Evolutionary conservation across 2,113 vertebrate species (phyloP), one percentile per base, ranked within the genome.

Genomic region (Bos javanicus): DNA sequence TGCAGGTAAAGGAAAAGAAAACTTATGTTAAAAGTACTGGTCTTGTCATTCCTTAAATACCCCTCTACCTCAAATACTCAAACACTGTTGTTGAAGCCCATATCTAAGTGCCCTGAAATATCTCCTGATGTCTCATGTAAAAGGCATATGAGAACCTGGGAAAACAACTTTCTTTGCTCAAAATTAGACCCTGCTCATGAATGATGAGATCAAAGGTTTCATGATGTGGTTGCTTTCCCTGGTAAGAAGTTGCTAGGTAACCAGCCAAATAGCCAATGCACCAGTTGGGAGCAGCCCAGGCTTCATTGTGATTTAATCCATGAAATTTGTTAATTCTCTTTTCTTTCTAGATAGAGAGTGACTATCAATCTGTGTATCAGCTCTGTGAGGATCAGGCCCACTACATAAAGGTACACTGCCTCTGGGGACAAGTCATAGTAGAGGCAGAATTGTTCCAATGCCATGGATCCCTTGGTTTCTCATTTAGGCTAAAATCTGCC

Each of bases 321-420:
- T 30, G 25, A 88, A 17, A 62, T 89, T 33, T 60, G 60, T 87
- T 94, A 43, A 87, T 64, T 92, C 89, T 85, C 67, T 67, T 85
- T 56, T 93, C 80, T 96, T 89, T 86, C 87, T 96, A 97, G 98
- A n/a, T 80, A 56, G 91, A 96, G 25, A 95, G 80, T 26, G 60
- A 97, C 87, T 97, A 97, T 26, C 83, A 92, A 74, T 93, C 83
- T 90, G 57, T 96, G 26, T 28, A 59, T 62, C 36, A 97, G 39
- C 94, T 96, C 64, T 98, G 97, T 48, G 82, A 97, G 23, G 97
- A 98, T 30, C 95, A 98, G 85, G 59, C 82, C 56, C 59, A 91
- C 86, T 98, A 91, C 52, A 95, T 97, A 97, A 98, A 98, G 98
- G 97, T 97, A 97, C 28, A 28, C 7, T 4, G 4, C 21, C 28